Base-by-base conservation (phyloP, 2,888 invertebrate genomes). In the Horisme vitalbata region DNA sequence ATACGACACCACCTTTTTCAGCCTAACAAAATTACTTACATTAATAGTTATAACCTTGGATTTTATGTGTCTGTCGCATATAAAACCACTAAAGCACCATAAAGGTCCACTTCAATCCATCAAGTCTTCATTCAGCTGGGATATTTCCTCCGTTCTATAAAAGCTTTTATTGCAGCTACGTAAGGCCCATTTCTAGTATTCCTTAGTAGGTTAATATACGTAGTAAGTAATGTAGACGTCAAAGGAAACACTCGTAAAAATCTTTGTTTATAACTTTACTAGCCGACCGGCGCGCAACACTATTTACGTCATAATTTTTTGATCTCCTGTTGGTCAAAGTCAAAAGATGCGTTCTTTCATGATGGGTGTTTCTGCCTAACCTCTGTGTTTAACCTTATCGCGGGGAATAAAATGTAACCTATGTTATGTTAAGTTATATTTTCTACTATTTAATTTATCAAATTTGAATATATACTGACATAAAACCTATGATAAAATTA, bases 11-110 rank as follows among this genome's bases (percentile, higher is more conserved):
- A n/a, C n/a, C n/a, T n/a, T n/a, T n/a, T n/a, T n/a, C n/a, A n/a
- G 9, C 4, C 32, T 5, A 28, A 34, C 33, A 23, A 34, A 34
- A 38, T 45, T 38, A 34, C 45, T 24, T 28, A 33, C 38, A 28
- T 38, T 45, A 45, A 45, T 28, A 49, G 30, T 44, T 34, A 38
- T 32, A 20, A 38, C 14, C 23, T 39, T 14, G 27, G 12, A 12
- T 13, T 48, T 49, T 49, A 48, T 48, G 38, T 35, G 39, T 39
- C 48, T 34, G 47, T 35, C 20, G 28, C 32, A 27, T 39, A 36
- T 45, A 49, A 49, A 49, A 44, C 39, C 44, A 49, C 43, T 45
- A 41, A 31, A 51, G 41, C 43, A 30, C 30, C 41, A 37, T 51
- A 45, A 43, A 46, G 34, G 31, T 31, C 38, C 41, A 45, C 37